Evolutionary conservation across 2,888 invertebrate genomes (phyloP).

Genomic region (Antitype chi): DNA sequence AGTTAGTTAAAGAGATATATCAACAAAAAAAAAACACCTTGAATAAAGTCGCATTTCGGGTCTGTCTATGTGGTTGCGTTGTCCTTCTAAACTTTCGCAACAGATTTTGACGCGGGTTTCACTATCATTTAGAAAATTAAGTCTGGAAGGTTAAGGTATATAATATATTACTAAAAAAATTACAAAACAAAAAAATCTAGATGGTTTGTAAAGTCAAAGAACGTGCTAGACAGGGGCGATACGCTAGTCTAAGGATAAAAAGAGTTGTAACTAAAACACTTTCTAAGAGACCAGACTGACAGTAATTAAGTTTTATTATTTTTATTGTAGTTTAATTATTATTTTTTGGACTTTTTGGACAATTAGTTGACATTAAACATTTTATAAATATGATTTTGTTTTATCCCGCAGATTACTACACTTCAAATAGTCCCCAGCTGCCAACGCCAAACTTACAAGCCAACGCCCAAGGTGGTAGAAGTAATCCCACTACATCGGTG

Average conservation of each 20-base stretch:
- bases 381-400: constrained; percentile 32
- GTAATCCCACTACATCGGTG: constrained; percentile 75
- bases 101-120: too few species aligned
- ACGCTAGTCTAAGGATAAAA: background rate
- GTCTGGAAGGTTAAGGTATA: background rate
- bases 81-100: background rate
- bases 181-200: background rate
- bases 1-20: too few species aligned
- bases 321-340: background rate
- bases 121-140: background rate
- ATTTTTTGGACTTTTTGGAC: background rate
- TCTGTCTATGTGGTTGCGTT: background rate
- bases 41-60: too few species aligned
- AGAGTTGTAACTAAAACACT: constrained; percentile 26
- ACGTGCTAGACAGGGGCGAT: background rate
- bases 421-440: constrained; percentile 83
- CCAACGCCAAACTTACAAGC: constrained; percentile 83
- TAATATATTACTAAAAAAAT: background rate
- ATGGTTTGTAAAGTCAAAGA: background rate
- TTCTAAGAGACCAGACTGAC: constrained; percentile 6
- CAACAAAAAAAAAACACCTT: too few species aligned
- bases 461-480: constrained; percentile 76
- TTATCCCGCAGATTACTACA: constrained; percentile 79
- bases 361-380: background rate
- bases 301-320: constrained; percentile 8